These are phyloP conservation scores for Sepiola atlantica DNA, from an alignment of 2,888 invertebrate species.

Conservation along the genomic window DNA sequence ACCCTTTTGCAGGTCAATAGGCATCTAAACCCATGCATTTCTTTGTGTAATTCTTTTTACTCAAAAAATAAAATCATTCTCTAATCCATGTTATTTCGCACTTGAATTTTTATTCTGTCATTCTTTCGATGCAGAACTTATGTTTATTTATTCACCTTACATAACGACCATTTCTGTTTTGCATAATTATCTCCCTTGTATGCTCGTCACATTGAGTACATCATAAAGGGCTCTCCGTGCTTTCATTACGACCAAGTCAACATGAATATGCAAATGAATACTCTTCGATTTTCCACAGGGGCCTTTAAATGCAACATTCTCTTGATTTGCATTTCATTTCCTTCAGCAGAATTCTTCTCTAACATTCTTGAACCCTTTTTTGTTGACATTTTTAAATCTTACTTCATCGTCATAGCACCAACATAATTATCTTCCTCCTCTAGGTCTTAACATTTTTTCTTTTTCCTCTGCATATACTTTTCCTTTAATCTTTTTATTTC, in stretches of 20 bases:
- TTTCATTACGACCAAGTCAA: background rate
- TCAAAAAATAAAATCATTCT: no score
- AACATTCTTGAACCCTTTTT: background rate
- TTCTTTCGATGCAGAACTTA: background rate
- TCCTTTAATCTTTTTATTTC: no score
- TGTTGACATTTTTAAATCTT: background rate
- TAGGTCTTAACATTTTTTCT: background rate
- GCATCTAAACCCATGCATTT: no score
- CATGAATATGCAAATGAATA: background rate
- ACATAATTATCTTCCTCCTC: background rate
- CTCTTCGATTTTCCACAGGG: background rate
- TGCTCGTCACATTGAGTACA: background rate
- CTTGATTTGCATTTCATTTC: background rate
- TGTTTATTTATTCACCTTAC: background rate
- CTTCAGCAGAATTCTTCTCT: background rate
- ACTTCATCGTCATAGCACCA: background rate
- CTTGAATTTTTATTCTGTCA: background rate
- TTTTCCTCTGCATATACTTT: background rate
- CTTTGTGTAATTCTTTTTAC: no score
- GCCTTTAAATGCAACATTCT: background rate
- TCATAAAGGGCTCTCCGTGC: background rate
- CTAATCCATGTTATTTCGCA: no score
- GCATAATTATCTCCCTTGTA: constrained; percentile 32
- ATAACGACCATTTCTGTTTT: background rate
- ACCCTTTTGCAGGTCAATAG: no score